phyloP scores from a whole-genome alignment of 2,797 vertebrate species.

The Taenioides sp. region DNA sequence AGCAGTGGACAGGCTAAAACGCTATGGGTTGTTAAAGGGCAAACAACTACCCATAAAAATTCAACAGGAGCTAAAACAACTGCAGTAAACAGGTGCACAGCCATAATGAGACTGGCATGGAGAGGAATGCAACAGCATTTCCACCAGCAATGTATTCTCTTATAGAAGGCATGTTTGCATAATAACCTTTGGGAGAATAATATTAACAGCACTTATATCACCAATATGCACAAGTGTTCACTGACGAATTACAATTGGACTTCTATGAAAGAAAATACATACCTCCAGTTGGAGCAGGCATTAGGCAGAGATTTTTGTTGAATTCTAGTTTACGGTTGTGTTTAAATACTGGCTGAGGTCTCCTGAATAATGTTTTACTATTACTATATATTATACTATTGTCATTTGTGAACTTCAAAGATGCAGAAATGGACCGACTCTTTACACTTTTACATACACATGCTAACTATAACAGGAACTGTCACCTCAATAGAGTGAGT shows the following conservation, averaged over 20 bases:
- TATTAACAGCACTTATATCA: background rate
- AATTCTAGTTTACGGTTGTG: no score
- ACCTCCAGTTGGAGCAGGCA: background rate
- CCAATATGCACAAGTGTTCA: background rate
- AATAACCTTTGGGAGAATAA: background rate
- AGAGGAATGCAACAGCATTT: conserved; percentile 34
- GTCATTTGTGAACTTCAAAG: background rate
- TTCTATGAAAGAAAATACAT: background rate
- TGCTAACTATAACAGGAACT: no score
- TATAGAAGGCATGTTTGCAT: conserved; percentile 2
- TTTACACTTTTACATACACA: no score
- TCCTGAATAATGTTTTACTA: background rate
- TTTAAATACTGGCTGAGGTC: background rate
- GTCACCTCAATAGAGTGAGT: no score
- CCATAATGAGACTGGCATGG: conserved; percentile 14
- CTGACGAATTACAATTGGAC: background rate
- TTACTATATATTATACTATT: no score
- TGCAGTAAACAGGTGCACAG: conserved; percentile 24
- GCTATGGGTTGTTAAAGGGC: conserved; percentile 18
- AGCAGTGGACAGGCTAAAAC: conserved; percentile 22
- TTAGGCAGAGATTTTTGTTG: conserved; percentile 1
- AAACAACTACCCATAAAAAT: conserved; percentile 32
- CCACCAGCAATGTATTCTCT: conserved; percentile 15
- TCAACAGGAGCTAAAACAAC: conserved; percentile 16
- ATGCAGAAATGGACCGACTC: background rate